Percentiles rank a stretch among this genome's conserved stretches.
These are phyloP conservation scores for Heteromormyrus szaboi DNA, from an alignment of 2,797 vertebrate genomes.

Conservation along the genomic window DNA sequence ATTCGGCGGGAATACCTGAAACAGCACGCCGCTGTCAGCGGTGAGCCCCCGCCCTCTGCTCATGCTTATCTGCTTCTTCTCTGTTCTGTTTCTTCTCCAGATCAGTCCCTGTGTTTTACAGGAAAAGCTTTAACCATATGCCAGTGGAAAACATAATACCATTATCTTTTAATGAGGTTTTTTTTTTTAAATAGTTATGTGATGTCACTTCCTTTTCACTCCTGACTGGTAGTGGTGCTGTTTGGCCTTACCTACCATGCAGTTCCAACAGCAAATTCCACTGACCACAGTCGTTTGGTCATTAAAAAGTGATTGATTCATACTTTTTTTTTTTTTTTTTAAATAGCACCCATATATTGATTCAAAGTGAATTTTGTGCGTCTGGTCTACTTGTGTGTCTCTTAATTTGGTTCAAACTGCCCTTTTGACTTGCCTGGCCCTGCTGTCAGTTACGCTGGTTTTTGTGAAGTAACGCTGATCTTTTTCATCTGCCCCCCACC, in stretches of 20 bases:
- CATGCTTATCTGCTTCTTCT: neutral
- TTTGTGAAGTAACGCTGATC: neutral
- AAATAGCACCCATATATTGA: neutral
- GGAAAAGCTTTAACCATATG: neutral
- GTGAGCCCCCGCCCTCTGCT: slow-evolving; percentile 55
- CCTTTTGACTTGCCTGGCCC: neutral
- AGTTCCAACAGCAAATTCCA: neutral
- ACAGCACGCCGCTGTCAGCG: slow-evolving; percentile 92
- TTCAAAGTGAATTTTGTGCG: neutral
- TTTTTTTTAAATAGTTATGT: neutral
- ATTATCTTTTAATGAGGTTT: neutral
- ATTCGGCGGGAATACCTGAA: slow-evolving; percentile 94
- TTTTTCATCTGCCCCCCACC: neutral
- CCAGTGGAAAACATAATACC: neutral
- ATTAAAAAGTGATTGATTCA: neutral
- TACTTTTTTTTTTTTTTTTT: neutral
- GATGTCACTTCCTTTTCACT: neutral
- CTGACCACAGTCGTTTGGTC: neutral
- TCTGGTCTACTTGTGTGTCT: neutral
- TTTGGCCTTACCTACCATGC: neutral
- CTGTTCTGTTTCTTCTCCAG: neutral
- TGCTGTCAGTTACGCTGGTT: neutral
- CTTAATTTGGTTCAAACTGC: neutral
- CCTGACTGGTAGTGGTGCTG: neutral
- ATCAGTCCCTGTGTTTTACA: neutral